Evolutionary conservation across 2,113 vertebrate genomes (phyloP).

Genomic region (Alaudala cheleensis): DNA sequence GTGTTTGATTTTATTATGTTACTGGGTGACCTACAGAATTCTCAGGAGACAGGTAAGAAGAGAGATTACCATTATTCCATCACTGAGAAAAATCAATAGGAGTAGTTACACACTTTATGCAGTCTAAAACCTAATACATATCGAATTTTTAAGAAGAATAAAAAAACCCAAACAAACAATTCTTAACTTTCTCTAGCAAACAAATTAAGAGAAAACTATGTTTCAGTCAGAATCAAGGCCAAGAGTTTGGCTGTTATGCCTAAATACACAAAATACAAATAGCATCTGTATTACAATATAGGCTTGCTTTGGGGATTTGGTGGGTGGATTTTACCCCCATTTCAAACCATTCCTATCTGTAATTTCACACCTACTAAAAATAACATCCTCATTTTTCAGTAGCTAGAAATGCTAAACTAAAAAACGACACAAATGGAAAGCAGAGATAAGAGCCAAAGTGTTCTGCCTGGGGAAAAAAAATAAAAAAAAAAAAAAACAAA

Average conservation of each 20-base stretch:
- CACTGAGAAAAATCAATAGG: slow-evolving; percentile 36
- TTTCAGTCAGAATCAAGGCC: not conserved
- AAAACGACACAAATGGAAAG: not conserved
- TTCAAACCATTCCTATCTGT: not conserved
- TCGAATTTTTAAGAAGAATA: not conserved
- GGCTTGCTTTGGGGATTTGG: not conserved
- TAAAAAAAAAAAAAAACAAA: not conserved
- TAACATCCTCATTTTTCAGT: not conserved
- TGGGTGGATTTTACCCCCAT: fast-evolving
- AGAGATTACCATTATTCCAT: slow-evolving; percentile 22
- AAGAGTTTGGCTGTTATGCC: not conserved
- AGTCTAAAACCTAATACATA: not conserved
- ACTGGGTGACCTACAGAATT: not conserved
- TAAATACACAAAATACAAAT: not conserved
- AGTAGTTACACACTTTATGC: not conserved
- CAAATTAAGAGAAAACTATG: not conserved
- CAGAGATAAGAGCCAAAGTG: not conserved
- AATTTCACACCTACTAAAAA: not conserved
- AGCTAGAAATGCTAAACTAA: not conserved
- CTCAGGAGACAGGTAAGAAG: not conserved
- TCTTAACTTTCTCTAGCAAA: not conserved
- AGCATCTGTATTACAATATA: not conserved
- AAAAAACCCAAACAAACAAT: not conserved
- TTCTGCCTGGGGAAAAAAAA: not conserved
- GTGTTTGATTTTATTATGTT: slow-evolving; percentile 39